A percentile compares a stretch with the other conserved stretches of the same genome.
Conservation (phyloP, 2,797 vertebrate species). For the Choloepus didactylus region DNA sequence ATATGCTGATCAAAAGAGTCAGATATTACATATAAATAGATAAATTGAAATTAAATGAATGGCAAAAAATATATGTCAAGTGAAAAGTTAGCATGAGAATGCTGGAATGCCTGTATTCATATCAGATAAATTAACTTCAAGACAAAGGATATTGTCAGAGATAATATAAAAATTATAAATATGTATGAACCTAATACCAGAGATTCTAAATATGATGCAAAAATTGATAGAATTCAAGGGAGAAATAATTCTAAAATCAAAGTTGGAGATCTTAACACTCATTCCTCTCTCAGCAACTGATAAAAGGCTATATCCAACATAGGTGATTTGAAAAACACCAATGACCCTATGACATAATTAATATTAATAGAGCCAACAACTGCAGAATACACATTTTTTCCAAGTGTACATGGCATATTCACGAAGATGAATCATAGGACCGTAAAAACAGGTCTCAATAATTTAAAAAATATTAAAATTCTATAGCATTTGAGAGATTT, state of each 20-base stretch:
- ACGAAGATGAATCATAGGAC: neutral
- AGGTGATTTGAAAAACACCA: neutral
- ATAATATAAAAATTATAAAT: neutral
- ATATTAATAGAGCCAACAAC: neutral
- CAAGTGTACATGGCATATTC: neutral
- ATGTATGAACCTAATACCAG: neutral
- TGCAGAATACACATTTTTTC: neutral
- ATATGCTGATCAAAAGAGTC: neutral
- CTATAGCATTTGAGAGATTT: too few species aligned
- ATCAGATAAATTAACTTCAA: constrained; percentile 38
- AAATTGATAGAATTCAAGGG: neutral
- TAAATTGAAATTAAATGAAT: neutral
- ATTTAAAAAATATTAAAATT: neutral
- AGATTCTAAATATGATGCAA: neutral
- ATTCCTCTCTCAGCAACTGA: neutral
- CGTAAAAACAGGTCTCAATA: neutral
- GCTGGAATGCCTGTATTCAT: neutral
- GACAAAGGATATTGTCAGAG: neutral
- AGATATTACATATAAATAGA: neutral
- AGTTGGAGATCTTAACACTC: neutral
- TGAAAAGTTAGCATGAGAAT: constrained; percentile 19
- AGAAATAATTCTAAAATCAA: neutral
- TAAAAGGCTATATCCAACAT: neutral
- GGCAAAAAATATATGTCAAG: neutral
- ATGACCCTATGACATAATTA: neutral